Base-by-base conservation (phyloP, 2,888 invertebrate genomes). In the Drosophila emarginata region DNA sequence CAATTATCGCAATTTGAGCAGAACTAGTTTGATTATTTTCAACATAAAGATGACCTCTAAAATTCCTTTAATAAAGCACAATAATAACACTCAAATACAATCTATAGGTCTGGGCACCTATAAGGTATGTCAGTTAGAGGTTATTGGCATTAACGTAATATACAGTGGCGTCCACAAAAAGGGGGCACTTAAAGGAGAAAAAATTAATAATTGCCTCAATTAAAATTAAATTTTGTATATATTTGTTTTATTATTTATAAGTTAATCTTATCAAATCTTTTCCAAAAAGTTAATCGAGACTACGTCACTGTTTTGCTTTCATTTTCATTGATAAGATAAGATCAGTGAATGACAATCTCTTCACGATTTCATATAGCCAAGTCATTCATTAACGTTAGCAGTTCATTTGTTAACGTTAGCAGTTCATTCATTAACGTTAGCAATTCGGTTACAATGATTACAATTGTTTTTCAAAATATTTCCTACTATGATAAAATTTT, bases 81-180 rank as follows among this genome's bases (percentile, higher is more conserved):
- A 89, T 64, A 79, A 91, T 78, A 91, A 91, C 60, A 89, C 88
- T 1, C 84, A 89, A 75, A 75, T 91, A 37, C 91, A 87, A 66
- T 64, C 88, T 51, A 87, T 91, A 59, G 91, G 91, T 0, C 72
- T 91, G 54, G 91, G 91, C 61, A 91, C 91, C 5, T 91, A 91
- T 54, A 87, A 90, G 64, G 91, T 91, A 21, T 32, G 32, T 18
- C 15, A 15, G 11, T 14, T 28, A 7, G 2, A 52, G 52, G 14
- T 28, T 54, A 18, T 54, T 18, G 28, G 9, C 59, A 11, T 45
- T 45, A 45, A 45, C 45, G 45, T 45, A 45, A 14, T 11, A 21
- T 21, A 2, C 11, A 45, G 45, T 11, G 45, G 45, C 45, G 45
- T 4, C 4, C 18, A 11, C 1, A 4, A 11, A 11, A 21, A 21